A percentile compares a stretch with the other conserved stretches of the same genome.
Evolutionary conservation across 53 echinoderm and acorn worm species (phyloP).

Genomic region (Apostichopus leukothele): DNA sequence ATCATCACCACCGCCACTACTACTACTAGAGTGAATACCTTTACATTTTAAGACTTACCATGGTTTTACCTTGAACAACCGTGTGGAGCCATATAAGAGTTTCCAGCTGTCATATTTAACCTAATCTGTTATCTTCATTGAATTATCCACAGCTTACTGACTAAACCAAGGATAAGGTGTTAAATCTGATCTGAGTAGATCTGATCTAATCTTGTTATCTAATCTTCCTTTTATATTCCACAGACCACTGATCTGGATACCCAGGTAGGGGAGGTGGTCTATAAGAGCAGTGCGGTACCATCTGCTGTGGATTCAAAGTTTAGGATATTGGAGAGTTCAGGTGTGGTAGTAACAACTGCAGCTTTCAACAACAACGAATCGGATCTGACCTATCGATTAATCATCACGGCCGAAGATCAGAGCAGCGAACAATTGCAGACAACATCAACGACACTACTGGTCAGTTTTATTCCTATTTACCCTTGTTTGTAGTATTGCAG

Average conservation of each 20-base stretch:
- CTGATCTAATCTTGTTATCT: no score
- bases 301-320: not conserved
- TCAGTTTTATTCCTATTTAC: not conserved
- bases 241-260: constrained; percentile 35
- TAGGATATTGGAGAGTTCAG: constrained; percentile 20
- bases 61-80: constrained; percentile 69
- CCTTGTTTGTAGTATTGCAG: no score
- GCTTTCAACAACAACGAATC: constrained; percentile 7
- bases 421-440: constrained; percentile 1
- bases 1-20: no score
- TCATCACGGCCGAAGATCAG: not conserved
- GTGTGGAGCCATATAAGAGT: constrained; percentile 69
- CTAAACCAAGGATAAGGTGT: no score
- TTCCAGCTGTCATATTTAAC: no score
- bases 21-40: no score
- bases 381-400: not conserved
- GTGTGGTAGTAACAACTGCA: constrained; percentile 5
- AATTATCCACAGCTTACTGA: no score
- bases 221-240: no score
- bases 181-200: no score
- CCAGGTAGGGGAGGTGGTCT: not conserved
- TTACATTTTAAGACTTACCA: constrained; percentile 50
- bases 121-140: no score
- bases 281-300: not conserved
- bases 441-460: constrained; percentile 28